These are phyloP conservation scores for Hippopotamyrus pictus DNA, from an alignment of 2,797 vertebrate genomes.

Conservation along the genomic window DNA sequence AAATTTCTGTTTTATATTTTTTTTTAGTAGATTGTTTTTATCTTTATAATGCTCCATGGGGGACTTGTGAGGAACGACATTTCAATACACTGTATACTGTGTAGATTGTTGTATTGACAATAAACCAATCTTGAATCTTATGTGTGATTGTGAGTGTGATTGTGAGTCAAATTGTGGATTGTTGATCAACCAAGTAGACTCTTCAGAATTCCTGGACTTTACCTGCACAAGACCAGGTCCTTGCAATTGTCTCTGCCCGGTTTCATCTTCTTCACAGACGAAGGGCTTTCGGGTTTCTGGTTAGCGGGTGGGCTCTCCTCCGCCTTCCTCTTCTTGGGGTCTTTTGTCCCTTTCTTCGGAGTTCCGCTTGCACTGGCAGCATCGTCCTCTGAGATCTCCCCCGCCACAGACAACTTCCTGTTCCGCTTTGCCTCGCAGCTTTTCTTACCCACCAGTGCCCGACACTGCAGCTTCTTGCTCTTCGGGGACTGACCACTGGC, in stretches of 20 bases:
- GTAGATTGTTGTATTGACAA: not conserved
- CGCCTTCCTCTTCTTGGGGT: slow-evolving; percentile 68
- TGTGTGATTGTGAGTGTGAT: not conserved
- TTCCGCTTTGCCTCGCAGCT: slow-evolving; percentile 68
- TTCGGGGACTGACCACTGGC: slow-evolving; percentile 71
- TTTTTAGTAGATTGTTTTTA: too few relatives aligned
- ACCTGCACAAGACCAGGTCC: slow-evolving; percentile 78
- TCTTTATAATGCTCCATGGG: too few relatives aligned
- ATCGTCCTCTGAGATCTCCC: slow-evolving; percentile 74
- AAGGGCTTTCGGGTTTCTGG: slow-evolving; percentile 61
- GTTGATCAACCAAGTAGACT: not conserved
- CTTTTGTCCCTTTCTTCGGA: slow-evolving; percentile 67
- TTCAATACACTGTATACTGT: not conserved
- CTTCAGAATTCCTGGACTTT: slow-evolving; percentile 15
- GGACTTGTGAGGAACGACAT: too few relatives aligned
- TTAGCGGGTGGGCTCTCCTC: slow-evolving; percentile 63
- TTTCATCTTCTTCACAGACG: slow-evolving; percentile 64
- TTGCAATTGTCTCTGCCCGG: slow-evolving; percentile 62
- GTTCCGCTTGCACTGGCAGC: slow-evolving; percentile 58
- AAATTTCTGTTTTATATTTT: too few relatives aligned
- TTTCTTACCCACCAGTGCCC: slow-evolving; percentile 56
- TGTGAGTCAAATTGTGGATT: not conserved
- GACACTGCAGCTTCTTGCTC: slow-evolving; percentile 73
- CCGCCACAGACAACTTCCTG: slow-evolving; percentile 62
- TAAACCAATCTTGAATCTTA: not conserved